Evolutionary conservation across 2,797 vertebrate species (phyloP).

Genomic region (Sparidentex hasta): DNA sequence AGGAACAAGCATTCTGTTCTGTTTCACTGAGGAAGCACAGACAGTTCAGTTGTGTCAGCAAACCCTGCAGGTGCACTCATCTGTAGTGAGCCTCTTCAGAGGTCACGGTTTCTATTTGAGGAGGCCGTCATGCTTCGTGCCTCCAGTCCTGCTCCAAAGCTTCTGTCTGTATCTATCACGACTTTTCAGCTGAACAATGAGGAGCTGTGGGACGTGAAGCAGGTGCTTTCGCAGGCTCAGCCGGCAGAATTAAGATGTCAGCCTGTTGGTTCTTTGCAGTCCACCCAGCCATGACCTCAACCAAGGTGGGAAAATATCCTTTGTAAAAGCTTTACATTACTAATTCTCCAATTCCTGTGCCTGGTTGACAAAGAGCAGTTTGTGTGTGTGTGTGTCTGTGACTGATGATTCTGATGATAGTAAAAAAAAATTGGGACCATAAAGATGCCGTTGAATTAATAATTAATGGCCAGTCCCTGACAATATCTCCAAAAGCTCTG

Average conservation of each 20-base stretch:
- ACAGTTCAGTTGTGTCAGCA: constrained; percentile 27
- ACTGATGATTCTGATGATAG: not conserved
- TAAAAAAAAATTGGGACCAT: constrained; percentile 2
- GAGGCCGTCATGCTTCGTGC: constrained; percentile 39
- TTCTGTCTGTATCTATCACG: constrained; percentile 30
- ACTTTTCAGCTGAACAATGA: constrained; percentile 33
- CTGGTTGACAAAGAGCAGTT: constrained; percentile 1
- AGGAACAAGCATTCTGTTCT: constrained; percentile 20
- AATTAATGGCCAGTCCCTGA: constrained; percentile 5
- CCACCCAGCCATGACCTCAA: constrained; percentile 26
- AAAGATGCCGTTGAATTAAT: constrained; percentile 12
- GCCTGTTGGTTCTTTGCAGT: constrained; percentile 8
- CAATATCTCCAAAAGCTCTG: constrained; percentile 11
- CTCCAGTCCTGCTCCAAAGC: constrained; percentile 25
- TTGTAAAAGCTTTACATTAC: not conserved
- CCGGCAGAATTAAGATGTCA: constrained; percentile 16
- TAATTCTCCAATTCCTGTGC: not conserved
- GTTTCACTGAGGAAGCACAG: constrained; percentile 42
- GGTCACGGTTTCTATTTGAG: constrained; percentile 40
- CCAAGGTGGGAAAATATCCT: not conserved
- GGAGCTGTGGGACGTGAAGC: constrained; percentile 30
- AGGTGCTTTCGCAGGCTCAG: constrained; percentile 37
- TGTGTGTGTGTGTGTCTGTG: not conserved
- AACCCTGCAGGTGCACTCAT: constrained; percentile 51
- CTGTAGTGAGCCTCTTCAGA: constrained; percentile 17